These are phyloP conservation scores for Apamea anceps DNA, from an alignment of 2,888 invertebrate genomes.

Conservation along the genomic window DNA sequence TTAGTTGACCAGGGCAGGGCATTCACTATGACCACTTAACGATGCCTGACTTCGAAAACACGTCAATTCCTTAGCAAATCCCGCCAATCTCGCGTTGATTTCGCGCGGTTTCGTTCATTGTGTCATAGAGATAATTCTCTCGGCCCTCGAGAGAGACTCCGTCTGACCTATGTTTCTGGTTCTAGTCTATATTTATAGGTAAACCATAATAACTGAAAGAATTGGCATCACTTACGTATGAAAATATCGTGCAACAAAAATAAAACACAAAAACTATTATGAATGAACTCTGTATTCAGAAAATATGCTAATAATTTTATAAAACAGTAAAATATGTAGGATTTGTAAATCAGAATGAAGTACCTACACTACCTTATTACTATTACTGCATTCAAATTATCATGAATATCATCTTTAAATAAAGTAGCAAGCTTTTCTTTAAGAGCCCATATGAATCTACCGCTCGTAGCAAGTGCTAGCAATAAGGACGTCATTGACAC, in stretches of 20 bases:
- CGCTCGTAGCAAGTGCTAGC: constrained; percentile 69
- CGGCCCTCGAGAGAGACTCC: not conserved
- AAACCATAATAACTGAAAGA: no score
- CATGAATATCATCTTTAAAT: constrained; percentile 2
- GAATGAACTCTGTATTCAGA: not conserved
- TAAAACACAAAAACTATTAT: not conserved
- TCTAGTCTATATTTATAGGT: not conserved
- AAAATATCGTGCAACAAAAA: not conserved
- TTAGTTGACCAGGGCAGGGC: not conserved
- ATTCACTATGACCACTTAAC: not conserved
- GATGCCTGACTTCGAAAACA: not conserved
- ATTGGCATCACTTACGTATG: not conserved
- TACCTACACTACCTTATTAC: not conserved
- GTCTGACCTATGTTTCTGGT: not conserved
- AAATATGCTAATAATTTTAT: not conserved
- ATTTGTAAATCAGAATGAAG: not conserved
- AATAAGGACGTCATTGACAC: constrained; percentile 79
- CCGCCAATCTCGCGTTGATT: not conserved
- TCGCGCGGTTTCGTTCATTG: not conserved
- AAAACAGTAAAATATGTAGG: not conserved
- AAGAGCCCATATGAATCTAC: constrained; percentile 25
- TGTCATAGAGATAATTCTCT: not conserved
- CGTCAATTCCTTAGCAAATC: not conserved
- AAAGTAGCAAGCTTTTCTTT: constrained; percentile 4
- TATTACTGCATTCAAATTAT: constrained; percentile 10